Conservation (phyloP, 2,888 invertebrate species). For the Harmothoe impar region DNA sequence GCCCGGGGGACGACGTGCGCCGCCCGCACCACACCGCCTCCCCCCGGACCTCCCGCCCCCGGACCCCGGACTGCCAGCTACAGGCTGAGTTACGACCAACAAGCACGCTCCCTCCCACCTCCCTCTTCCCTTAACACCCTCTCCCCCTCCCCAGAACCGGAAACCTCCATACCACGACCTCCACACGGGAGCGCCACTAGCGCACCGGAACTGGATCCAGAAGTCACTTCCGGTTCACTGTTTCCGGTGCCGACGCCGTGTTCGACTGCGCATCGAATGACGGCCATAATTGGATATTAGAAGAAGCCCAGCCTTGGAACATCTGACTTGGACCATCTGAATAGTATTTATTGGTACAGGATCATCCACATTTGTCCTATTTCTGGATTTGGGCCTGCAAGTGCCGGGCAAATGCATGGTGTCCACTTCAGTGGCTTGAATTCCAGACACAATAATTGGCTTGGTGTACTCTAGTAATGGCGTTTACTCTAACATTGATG, state of each 20-base stretch:
- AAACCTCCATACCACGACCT: not conserved
- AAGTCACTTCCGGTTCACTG: not conserved
- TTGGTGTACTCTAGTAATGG: too few species aligned
- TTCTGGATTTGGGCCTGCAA: too few species aligned
- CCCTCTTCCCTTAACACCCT: not conserved
- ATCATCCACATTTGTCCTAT: too few species aligned
- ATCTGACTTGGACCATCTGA: too few species aligned
- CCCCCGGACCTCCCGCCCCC: not conserved
- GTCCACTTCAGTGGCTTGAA: too few species aligned
- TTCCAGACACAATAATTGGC: too few species aligned
- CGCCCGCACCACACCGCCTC: not conserved
- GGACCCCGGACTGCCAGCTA: not conserved
- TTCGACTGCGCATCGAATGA: too few species aligned
- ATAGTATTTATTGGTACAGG: too few species aligned
- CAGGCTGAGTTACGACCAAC: not conserved
- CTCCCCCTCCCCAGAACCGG: not conserved
- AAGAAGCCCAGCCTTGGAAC: too few species aligned
- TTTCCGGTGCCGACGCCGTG: not conserved
- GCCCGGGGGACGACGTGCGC: not conserved
- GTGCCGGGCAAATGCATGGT: too few species aligned
- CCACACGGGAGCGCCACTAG: not conserved
- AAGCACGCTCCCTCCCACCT: slow-evolving; percentile 34
- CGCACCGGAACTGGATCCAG: not conserved
- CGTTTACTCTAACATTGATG: too few species aligned
- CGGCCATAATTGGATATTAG: too few species aligned